These are phyloP conservation scores for Eospalax fontanierii DNA, from an alignment of 2,797 vertebrate genomes.

Conservation along the genomic window DNA sequence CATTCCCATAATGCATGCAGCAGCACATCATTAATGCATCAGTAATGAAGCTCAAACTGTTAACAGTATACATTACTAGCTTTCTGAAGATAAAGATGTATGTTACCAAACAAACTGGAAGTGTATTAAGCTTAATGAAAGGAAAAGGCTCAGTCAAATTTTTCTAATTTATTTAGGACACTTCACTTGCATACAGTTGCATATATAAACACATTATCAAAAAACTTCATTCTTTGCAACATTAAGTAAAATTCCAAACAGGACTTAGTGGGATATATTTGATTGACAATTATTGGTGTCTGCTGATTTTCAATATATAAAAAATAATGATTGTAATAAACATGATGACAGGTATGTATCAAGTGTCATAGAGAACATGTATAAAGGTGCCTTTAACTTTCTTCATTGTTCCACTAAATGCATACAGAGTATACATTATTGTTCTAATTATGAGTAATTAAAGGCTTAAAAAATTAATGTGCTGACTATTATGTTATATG, in stretches of 20 bases:
- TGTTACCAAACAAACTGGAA: background rate
- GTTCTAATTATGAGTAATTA: slow-evolving; percentile 11
- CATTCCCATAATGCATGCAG: slow-evolving; percentile 17
- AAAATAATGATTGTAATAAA: background rate
- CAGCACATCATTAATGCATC: slow-evolving; percentile 34
- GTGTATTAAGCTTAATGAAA: background rate
- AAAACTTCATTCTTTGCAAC: background rate
- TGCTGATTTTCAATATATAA: slow-evolving; percentile 33
- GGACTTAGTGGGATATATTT: background rate
- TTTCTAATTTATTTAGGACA: background rate
- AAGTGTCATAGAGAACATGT: background rate
- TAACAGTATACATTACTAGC: slow-evolving; percentile 42
- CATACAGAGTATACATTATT: background rate
- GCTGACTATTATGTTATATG: background rate
- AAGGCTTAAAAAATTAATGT: slow-evolving; percentile 6
- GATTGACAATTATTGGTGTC: background rate
- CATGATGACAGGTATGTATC: background rate
- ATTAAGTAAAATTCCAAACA: background rate
- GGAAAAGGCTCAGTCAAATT: background rate
- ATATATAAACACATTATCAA: background rate
- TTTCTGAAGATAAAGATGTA: slow-evolving; percentile 40
- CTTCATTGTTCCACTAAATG: background rate
- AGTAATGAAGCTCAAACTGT: slow-evolving; percentile 33
- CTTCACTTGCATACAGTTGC: background rate
- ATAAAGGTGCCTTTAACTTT: background rate